Evolutionary conservation across 2,113 vertebrate genomes (phyloP), one percentile per base, ranked within the genome.

Genomic region (Peromyscus californicus): DNA sequence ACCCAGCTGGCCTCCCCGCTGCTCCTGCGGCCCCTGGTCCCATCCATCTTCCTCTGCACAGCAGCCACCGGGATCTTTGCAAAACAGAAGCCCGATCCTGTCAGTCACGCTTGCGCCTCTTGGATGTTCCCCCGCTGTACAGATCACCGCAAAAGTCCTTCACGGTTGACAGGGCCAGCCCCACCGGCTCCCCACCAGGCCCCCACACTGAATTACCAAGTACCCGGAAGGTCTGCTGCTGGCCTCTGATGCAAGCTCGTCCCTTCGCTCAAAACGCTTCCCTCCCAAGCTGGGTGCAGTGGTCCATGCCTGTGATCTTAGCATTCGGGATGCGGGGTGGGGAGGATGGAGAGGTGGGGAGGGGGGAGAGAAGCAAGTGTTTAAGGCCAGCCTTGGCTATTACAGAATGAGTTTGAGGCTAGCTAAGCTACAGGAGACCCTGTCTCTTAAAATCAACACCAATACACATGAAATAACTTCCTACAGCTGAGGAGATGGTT

Each of bases 11-110:
- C 95, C 54, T 67, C 79, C 95, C 92, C 16, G 87, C 95, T 90
- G 79, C 75, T 93, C 72, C 7, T 31, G 70, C 1, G 13, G 74
- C 57, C 84, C 92, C 61, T 29, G 72, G 3, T 51, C 42, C 92
- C 76, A 89, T 86, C 91, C 94, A 91, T 96, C 92, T 96, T 93
- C 65, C 69, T 54, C 84, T 39, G 51, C 95, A 21, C 48, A n/a
- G 87, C 88, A 90, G 78, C 95, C 67, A 7, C 86, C 0, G 0
- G 69, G 85, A 97, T 78, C 93, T 91, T 91, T 85, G 78, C 67
- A 21, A 91, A 97, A 87, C 90, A 94, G 33, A 22, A 89, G 86
- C 48, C 72, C 0, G 3, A 74, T 86, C 54, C 4, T 45, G 78
- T 92, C 96, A 92, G 92, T 93, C 95, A 83, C 8, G 5, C 79